A percentile compares a stretch with the other conserved stretches of the same genome.
Conservation (phyloP, 2,797 vertebrate species). For the Girardinus metallicus region DNA sequence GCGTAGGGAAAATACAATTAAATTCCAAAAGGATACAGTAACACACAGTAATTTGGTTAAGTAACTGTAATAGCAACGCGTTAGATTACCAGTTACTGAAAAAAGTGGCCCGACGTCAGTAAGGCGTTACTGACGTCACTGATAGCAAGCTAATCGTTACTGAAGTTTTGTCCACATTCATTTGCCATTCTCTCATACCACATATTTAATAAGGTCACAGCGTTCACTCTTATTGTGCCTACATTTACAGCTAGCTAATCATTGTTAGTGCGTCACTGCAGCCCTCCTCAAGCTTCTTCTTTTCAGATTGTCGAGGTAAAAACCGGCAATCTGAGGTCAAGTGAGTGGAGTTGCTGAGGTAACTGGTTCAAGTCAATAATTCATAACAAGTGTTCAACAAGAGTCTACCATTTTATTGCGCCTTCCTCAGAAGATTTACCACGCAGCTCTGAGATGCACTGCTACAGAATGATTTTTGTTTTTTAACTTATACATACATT, state of each 20-base stretch:
- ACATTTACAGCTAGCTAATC: too few species aligned
- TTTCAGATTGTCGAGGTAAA: neutral
- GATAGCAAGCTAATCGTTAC: too few species aligned
- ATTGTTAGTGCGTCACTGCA: too few species aligned
- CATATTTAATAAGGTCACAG: neutral
- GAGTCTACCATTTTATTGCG: slow-evolving; percentile 61
- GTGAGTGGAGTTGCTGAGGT: neutral
- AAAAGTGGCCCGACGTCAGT: too few species aligned
- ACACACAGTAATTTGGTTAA: too few species aligned
- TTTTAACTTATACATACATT: too few species aligned
- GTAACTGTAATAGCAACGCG: too few species aligned
- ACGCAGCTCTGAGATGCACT: slow-evolving; percentile 33
- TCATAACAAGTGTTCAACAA: slow-evolving; percentile 10
- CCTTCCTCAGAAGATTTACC: slow-evolving; percentile 52
- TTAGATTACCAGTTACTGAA: too few species aligned
- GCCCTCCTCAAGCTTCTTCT: neutral
- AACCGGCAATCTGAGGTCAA: neutral
- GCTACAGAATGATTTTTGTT: slow-evolving; percentile 15
- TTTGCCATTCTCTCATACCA: neutral
- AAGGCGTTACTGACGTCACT: too few species aligned
- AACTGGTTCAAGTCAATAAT: slow-evolving; percentile 2
- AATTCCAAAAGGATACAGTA: too few species aligned
- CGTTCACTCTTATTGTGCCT: neutral
- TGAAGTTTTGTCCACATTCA: neutral
- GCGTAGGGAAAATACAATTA: too few species aligned